Evolutionary conservation across 2,888 invertebrate species (phyloP).

Genomic region (Gnatocerus cornutus): DNA sequence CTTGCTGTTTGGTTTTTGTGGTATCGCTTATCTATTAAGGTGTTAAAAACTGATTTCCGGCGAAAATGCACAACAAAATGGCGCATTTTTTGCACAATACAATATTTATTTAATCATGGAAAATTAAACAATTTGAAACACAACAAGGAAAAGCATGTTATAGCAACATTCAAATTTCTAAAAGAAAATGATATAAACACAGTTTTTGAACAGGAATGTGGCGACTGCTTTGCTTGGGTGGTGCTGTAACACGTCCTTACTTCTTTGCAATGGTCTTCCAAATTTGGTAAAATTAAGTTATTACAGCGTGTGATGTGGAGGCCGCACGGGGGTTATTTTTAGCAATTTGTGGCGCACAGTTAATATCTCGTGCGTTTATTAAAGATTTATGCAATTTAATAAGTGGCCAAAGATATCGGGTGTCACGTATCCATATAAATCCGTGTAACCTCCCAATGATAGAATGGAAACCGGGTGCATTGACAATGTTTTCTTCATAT

Average conservation of each 20-base stretch:
- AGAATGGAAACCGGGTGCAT: conserved; percentile 30
- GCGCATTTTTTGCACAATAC: conserved; percentile 9
- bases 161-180: too few relatives aligned
- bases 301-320: conserved; percentile 54
- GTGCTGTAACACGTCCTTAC: neutral
- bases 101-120: neutral
- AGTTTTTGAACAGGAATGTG: neutral
- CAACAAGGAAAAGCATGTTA: too few relatives aligned
- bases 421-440: conserved; percentile 63
- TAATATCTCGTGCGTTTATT: conserved; percentile 19
- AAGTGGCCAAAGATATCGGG: conserved; percentile 56
- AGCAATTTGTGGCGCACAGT: conserved; percentile 37
- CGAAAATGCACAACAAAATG: conserved; percentile 1
- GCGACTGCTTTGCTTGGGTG: neutral
- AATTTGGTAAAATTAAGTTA: conserved; percentile 58
- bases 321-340: conserved; percentile 63
- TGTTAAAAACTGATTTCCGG: neutral
- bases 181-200: too few relatives aligned
- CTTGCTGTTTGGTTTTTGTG: neutral
- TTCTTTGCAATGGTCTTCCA: conserved; percentile 44
- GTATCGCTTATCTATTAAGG: neutral
- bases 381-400: conserved; percentile 19
- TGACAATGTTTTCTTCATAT: conserved; percentile 24
- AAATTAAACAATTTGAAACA: neutral
- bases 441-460: conserved; percentile 43